Base-by-base conservation (phyloP, 2,888 invertebrate genomes). In the Dasypolia templi region DNA sequence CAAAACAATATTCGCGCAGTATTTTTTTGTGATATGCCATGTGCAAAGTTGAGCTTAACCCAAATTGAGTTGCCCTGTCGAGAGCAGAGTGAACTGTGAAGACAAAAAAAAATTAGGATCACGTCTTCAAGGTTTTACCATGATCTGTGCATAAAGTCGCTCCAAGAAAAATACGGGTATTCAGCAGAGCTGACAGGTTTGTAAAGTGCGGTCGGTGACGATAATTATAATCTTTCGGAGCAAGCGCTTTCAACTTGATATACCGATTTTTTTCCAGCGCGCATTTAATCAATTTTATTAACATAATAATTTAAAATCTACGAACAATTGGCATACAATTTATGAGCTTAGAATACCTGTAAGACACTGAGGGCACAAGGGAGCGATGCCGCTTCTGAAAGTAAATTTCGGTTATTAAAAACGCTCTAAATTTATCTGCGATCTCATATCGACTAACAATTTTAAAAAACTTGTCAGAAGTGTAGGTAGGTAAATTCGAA, bases 311-410 rank as follows among this genome's bases (percentile, higher is more conserved):
- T 72, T 17, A n/a, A 32, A 62, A 76, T 80, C 63, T 58, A 46
- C 39, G 46, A 32, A 74, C 6, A 39, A 22, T 11, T 81, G 22
- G 35, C 22, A 59, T 59, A 51, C 56, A 80, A 81, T 75, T 35
- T 12, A 62, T 76, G 49, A 62, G 22, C 12, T 46, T 32, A 39
- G 46, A 46, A 81, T 49, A 64, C 19, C 17, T 39, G 66, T 44
- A 49, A 22, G 29, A 12, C 29, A 55, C 35, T 4, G 35, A 6
- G 35, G 7, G 35, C 51, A n/a, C 51, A 51, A n/a, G 51, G 5
- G 11, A n/a, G 11, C 22, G 14, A n/a, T 14, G 14, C 14, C 6
- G 53, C 26, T 26, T 6, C 26, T 53, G 26, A 53, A 53, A 53
- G 12, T 5, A 2, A 26, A 26, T 53, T 53, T 53, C n/a, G 14